A percentile compares a stretch with the other conserved stretches of the same genome.
Evolutionary conservation across 2,113 vertebrate species (phyloP).

Genomic region (Rynchops niger): DNA sequence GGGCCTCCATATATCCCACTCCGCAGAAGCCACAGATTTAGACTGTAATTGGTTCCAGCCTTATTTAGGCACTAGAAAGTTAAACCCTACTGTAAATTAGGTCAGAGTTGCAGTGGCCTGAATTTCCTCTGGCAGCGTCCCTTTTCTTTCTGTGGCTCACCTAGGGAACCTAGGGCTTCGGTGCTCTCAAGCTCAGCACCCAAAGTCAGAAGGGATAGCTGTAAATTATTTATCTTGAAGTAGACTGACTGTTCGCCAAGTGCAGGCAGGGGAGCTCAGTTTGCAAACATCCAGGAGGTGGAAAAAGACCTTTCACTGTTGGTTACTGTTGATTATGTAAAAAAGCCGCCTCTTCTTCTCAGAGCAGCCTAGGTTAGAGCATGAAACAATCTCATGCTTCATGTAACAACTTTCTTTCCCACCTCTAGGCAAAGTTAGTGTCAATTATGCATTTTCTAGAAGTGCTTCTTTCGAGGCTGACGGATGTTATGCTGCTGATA

Average conservation of each 20-base stretch:
- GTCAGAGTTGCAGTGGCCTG: not conserved
- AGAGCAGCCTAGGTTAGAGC: not conserved
- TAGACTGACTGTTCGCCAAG: not conserved
- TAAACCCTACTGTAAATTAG: not conserved
- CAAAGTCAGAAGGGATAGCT: not conserved
- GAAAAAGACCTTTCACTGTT: not conserved
- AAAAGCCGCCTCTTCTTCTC: not conserved
- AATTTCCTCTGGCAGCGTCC: not conserved
- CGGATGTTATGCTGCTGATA: not conserved
- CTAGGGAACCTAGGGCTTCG: accelerated
- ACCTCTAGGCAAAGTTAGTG: not conserved
- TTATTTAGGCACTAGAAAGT: not conserved
- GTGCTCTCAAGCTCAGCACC: not conserved
- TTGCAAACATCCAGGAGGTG: not conserved
- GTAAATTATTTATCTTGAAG: not conserved
- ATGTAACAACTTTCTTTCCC: not conserved
- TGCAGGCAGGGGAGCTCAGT: not conserved
- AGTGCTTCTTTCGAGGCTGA: not conserved
- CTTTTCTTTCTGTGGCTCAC: not conserved
- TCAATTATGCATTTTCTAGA: not conserved
- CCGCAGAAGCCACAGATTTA: not conserved
- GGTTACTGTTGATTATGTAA: not conserved
- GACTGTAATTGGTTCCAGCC: not conserved
- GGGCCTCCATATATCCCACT: not conserved
- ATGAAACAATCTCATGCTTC: not conserved